These are phyloP conservation scores for Thalassarche chlororhynchos DNA, from an alignment of 2,113 vertebrate species.

Conservation along the genomic window DNA sequence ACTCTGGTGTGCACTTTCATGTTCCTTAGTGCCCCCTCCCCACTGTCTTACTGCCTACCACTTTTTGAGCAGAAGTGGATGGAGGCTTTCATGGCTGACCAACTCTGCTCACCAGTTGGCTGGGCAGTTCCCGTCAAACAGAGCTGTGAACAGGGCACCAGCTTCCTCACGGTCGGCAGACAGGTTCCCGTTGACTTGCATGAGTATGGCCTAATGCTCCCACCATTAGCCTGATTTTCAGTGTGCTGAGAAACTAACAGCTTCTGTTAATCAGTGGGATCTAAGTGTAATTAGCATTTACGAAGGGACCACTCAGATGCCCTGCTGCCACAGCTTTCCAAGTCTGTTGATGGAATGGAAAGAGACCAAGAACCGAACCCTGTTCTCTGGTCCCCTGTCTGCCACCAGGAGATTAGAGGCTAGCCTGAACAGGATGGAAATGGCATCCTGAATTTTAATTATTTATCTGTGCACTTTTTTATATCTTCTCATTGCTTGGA, in stretches of 20 bases:
- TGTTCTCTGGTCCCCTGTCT: background rate
- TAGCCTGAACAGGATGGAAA: slow-evolving; percentile 32
- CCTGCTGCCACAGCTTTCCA: slow-evolving; percentile 38
- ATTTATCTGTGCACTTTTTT: slow-evolving; percentile 62
- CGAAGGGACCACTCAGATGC: background rate
- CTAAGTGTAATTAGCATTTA: slow-evolving; percentile 30
- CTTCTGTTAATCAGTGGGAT: slow-evolving; percentile 42
- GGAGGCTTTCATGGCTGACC: background rate
- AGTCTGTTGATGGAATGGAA: slow-evolving; percentile 51
- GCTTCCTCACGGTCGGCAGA: background rate
- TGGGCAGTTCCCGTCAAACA: background rate
- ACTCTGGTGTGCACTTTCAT: background rate
- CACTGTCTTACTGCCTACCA: too few relatives aligned
- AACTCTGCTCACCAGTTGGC: background rate
- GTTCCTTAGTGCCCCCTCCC: background rate
- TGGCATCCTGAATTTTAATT: slow-evolving; percentile 69
- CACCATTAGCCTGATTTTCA: background rate
- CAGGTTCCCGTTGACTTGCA: background rate
- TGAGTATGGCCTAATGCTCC: background rate
- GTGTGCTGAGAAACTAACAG: background rate
- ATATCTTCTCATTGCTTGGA: slow-evolving; percentile 59
- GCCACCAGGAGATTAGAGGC: slow-evolving; percentile 40
- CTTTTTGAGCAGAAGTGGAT: background rate
- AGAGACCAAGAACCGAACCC: slow-evolving; percentile 36
- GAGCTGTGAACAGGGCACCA: background rate